Base-by-base conservation (phyloP, 1,140 invertebrate genomes). In the Atopsyche davidsoni region DNA sequence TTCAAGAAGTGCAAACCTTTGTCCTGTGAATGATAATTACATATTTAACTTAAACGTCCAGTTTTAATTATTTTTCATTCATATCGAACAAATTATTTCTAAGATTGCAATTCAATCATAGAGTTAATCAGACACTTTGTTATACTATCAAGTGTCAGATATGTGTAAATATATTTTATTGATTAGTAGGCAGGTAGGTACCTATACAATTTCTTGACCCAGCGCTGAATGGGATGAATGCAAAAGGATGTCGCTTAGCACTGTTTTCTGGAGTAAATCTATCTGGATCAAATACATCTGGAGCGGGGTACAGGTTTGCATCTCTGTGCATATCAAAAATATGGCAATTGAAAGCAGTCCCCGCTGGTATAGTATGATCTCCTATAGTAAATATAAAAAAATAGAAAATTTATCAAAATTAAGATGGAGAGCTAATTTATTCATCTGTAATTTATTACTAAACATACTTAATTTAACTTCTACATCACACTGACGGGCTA, bases 1-100 rank as follows among this genome's bases (percentile, higher is more conserved):
- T 70, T 88, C 86, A 51, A 83, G 62, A 58, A 82, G 66, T 13
- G 86, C 86, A 67, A 88, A 89, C 64, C 80, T 83, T 60, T 85
- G 82, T 28, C 82, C 82, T 57, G 22, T 46, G 35, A n/a, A n/a
- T n/a, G n/a, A n/a, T n/a, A n/a, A n/a, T n/a, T n/a, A n/a, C n/a
- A n/a, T n/a, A n/a, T n/a, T n/a, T n/a, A n/a, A n/a, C n/a, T n/a
- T n/a, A n/a, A n/a, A n/a, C n/a, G n/a, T n/a, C n/a, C n/a, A n/a
- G n/a, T n/a, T n/a, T n/a, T n/a, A n/a, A n/a, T n/a, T n/a, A n/a
- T n/a, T n/a, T n/a, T n/a, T n/a, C n/a, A n/a, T n/a, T n/a, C n/a
- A n/a, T n/a, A n/a, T n/a, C n/a, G n/a, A n/a, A n/a, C n/a, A n/a
- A n/a, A n/a, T n/a, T n/a, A n/a, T n/a, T n/a, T n/a, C n/a, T n/a